Base-by-base conservation (phyloP, 2,888 invertebrate species). In the Thereva nobilitata region DNA sequence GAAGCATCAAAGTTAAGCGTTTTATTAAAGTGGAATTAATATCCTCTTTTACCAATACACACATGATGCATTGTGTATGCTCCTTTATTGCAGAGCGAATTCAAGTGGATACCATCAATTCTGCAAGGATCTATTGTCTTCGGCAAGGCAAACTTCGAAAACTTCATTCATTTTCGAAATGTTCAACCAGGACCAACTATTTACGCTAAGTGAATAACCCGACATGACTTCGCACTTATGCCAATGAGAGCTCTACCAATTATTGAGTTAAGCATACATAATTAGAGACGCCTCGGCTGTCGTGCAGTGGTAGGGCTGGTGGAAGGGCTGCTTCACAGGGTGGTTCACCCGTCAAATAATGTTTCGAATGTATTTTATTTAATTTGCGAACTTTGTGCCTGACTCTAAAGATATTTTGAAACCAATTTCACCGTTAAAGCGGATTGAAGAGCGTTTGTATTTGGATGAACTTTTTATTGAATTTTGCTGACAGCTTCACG, bases 221-320 rank as follows among this genome's bases (percentile, higher is more conserved):
- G 23, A 59, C 59, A 59, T 38, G 59, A 47, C 49, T 59, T 59
- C 47, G 59, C 59, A 59, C 59, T 59, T 59, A 59, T 49, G 59
- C 59, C 59, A 59, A 49, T 49, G 59, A 59, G 23, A 23, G 59
- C 49, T 45, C 12, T 59, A 9, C 47, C 59, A 59, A 59, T 59
- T 59, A 59, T 49, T 47, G 59, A 59, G 59, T 59, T 59, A 59
- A 47, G 59, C 49, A 45, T 47, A 38, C 59, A 23, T 23, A 59
- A 59, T 59, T 59, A 59, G 49, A 59, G 38, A 38, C 38, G 34
- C 8, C 35, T 35, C 9, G 35, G 3, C 35, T 34, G 23, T 34
- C n/a, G 8, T 47, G 47, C n/a, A 47, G 9, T 23, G 2, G 7
- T 52, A 8, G 52, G 34, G 12, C 6, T n/a, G 35, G 6, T 5